phyloP scores from a whole-genome alignment of 1,140 invertebrate species.

The Ruditapes philippinarum region DNA sequence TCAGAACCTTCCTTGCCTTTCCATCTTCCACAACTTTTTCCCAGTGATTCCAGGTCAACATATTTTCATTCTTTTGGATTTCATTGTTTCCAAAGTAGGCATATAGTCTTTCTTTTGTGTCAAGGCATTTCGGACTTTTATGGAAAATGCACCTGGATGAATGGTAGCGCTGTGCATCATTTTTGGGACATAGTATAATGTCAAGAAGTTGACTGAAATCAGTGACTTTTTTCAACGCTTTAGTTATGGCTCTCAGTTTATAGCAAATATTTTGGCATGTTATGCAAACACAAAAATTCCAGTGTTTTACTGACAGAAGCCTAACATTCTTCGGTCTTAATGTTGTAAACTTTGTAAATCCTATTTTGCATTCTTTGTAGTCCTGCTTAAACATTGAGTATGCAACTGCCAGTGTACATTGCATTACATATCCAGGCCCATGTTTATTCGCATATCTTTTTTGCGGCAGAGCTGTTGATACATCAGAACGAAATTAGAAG shows the following conservation, averaged over 20 bases:
- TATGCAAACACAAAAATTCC: slow-evolving; percentile 30
- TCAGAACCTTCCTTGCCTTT: slow-evolving; percentile 44
- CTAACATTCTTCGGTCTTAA: slow-evolving; percentile 43
- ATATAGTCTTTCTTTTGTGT: slow-evolving; percentile 10
- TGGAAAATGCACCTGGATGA: not conserved
- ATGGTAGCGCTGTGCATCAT: slow-evolving; percentile 28
- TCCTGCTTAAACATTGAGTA: not conserved
- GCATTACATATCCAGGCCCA: slow-evolving; percentile 57
- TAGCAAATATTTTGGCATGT: slow-evolving; percentile 42
- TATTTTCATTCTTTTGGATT: slow-evolving; percentile 29
- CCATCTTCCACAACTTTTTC: slow-evolving; percentile 32
- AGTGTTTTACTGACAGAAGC: not conserved
- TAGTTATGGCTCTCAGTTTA: slow-evolving; percentile 10
- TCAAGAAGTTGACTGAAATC: slow-evolving; percentile 21
- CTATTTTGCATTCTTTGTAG: not conserved
- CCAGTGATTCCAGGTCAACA: slow-evolving; percentile 50
- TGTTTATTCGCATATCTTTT: slow-evolving; percentile 38
- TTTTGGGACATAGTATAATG: slow-evolving; percentile 38
- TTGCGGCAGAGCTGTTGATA: slow-evolving; percentile 36
- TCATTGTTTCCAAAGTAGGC: not conserved
- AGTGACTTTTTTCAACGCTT: not conserved
- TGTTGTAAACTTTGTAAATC: slow-evolving; percentile 25
- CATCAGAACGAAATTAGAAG: slow-evolving; percentile 17
- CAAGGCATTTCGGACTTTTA: slow-evolving; percentile 3
- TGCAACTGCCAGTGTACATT: slow-evolving; percentile 19